Evolutionary conservation across 1,140 invertebrate genomes (phyloP), one percentile per base, ranked within the genome.

Genomic region (Drosophila setifemur): DNA sequence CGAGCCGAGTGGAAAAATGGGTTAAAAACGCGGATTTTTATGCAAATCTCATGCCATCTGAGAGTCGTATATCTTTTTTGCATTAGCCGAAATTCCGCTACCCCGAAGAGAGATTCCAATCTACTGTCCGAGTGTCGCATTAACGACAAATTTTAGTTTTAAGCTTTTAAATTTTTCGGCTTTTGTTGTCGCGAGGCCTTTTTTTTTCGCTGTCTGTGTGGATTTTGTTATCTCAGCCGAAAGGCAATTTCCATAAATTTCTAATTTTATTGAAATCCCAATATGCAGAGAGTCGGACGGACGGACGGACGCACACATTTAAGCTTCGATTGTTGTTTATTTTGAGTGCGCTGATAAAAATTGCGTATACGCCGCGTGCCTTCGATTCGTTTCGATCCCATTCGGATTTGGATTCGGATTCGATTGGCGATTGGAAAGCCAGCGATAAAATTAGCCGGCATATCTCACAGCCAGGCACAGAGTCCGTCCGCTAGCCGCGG

Each of bases 121-220:
- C 73, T 49, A 18, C 74, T 58, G 64, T 76, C 66, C 55, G 50
- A 70, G 44, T 71, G 54, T 44, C 77, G 77, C 79, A 83, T 85
- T 86, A 85, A 86, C 81, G 72, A 81, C 75, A 86, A 78, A 85
- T 85, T 86, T 86, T 72, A 81, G 74, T 74, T 85, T 85, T 73
- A 85, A 85, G 81, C 81, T 85, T 85, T 85, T 86, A 86, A 86
- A 68, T 72, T 28, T 70, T 58, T 57, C 26, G 49, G 63, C 61
- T 55, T 67, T 71, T 70, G 43, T 69, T 66, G 43, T 66, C 42
- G n/a, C n/a, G 25, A 37, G 25, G 42, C 12, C 16, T 66, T 54
- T 54, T 57, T 39, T 33, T 25, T 12, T 31, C 18, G 44, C 44
- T 26, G 33, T 52, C 23, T 53, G 25, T 53, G 25, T 53, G 53